Evolutionary conservation across 92 coral and sea anemone genomes (phyloP).

Genomic region (Micromussa lordhowensis): DNA sequence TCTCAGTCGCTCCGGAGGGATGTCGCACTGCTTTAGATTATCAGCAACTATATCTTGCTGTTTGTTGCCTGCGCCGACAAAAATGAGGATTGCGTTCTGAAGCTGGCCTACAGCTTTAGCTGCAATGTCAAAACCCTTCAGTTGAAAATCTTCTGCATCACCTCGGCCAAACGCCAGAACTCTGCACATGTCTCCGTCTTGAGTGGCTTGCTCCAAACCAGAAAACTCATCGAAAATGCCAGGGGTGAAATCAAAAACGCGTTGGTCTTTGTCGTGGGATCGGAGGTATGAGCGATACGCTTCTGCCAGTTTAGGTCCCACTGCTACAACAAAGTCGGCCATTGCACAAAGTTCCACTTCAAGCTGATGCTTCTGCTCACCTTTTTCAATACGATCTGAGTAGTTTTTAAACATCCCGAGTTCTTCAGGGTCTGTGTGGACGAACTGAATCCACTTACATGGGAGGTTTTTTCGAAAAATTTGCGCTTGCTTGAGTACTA

Average conservation of each 20-base stretch:
- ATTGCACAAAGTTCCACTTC: background rate
- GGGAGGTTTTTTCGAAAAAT: background rate
- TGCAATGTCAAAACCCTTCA: too few species aligned
- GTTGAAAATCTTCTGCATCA: too few species aligned
- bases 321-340: background rate
- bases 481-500: background rate
- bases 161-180: slow-evolving; percentile 5
- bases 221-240: background rate
- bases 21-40: background rate
- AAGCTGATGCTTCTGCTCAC: background rate
- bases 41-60: background rate
- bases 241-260: background rate
- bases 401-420: background rate
- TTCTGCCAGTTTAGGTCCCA: background rate
- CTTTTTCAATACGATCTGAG: background rate
- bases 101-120: too few species aligned
- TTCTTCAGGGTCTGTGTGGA: background rate
- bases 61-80: background rate
- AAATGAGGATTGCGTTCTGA: background rate
- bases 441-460: background rate
- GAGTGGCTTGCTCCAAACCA: background rate
- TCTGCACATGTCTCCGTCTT: background rate
- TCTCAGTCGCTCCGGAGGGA: background rate
- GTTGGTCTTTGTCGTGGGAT: background rate
- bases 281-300: background rate